Conservation (phyloP, 2,113 vertebrate species). For the Myodes glareolus region DNA sequence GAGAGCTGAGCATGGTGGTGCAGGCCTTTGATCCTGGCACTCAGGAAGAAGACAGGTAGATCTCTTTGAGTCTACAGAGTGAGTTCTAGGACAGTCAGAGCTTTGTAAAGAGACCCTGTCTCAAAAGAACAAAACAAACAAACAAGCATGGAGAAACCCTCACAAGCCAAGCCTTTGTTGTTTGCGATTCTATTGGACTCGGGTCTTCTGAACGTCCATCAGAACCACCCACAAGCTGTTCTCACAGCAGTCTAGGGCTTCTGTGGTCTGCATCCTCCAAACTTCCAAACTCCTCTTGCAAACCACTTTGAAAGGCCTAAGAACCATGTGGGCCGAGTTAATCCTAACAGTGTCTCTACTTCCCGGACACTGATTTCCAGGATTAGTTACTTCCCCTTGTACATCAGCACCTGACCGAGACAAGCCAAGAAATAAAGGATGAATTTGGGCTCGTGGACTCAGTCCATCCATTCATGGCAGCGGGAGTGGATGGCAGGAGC, state of each 20-base stretch:
- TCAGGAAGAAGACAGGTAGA: fast-evolving
- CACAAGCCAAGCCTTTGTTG: background rate
- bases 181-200: background rate
- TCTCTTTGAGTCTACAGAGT: background rate
- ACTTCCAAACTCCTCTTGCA: background rate
- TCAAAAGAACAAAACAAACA: background rate
- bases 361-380: background rate
- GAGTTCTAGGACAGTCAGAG: background rate
- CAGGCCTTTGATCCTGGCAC: background rate
- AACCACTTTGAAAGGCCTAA: background rate
- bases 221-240: background rate
- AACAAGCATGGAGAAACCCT: background rate
- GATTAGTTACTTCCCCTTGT: background rate
- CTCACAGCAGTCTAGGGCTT: background rate
- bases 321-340: background rate
- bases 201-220: background rate
- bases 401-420: background rate
- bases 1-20: background rate
- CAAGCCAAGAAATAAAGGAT: background rate
- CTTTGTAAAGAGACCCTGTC: background rate
- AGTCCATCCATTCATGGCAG: background rate
- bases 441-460: background rate
- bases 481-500: no score
- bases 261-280: background rate
- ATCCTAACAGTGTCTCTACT: background rate